Evolutionary conservation across 2,797 vertebrate species (phyloP), one percentile per base, ranked within the genome.

Genomic region (Ptychadena robeensis): DNA sequence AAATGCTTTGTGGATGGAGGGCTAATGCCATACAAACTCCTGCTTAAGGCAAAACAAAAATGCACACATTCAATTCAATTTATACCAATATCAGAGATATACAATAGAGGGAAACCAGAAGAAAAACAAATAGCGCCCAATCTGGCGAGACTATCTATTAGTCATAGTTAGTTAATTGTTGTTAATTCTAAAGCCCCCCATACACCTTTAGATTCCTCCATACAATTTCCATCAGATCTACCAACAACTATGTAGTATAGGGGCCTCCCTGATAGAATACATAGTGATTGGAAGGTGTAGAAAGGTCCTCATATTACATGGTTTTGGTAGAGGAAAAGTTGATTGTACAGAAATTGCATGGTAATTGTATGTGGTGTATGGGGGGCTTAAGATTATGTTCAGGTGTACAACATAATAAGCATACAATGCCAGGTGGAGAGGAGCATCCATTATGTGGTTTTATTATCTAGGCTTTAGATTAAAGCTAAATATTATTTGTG

Each of bases 1-100:
- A 80, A 81, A 76, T 70, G 77, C 44, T 75, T 74, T 76, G 66
- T 76, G 66, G 35, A 85, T 70, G 40, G 37, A 70, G 83, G 61
- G 31, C 40, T 34, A 53, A 83, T 37, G 68, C 73, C 32, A 78
- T 66, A 40, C 59, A 32, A 72, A 80, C 37, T 32, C 27, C 30
- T 15, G 44, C 78, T 75, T 44, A 61, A 64, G 71, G 82, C 82
- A 79, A 72, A 69, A 82, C 61, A 53, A 73, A 44, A 28, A 75
- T 15, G 40, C 71, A 75, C 65, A 59, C 64, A 61, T 73, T 63
- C 75, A 77, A 48, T 67, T 48, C 75, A 77, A 77, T 67, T 67
- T 65, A 53, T 22, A 44, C 22, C 2, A 44, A 31, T 64, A 66
- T 48, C 30, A 10, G 74, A 67, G 65, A 66, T 77, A 77, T 74